Conservation (phyloP, 2,888 invertebrate species). For the Drosophila anomalata region DNA sequence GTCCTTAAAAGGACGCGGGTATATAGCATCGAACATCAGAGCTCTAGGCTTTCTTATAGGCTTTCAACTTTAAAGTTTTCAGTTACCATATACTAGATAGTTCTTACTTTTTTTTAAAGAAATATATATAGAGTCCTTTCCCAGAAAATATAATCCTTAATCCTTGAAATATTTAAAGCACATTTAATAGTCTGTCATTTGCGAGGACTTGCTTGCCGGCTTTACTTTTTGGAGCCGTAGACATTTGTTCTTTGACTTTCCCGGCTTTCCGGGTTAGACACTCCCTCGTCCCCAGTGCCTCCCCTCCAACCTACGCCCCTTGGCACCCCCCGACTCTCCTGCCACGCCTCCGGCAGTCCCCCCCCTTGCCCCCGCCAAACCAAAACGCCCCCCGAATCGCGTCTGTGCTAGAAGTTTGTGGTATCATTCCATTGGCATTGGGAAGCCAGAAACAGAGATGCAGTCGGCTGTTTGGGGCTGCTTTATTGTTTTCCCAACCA, state of each 20-base stretch:
- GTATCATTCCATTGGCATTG: conserved; percentile 46
- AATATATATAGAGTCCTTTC: background rate
- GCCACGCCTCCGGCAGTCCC: background rate
- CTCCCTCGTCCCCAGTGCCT: background rate
- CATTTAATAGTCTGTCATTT: background rate
- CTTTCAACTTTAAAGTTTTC: no score
- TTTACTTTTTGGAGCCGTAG: conserved; percentile 48
- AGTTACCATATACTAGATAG: no score
- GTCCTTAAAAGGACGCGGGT: background rate
- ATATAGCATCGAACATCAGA: no score
- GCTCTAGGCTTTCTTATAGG: no score
- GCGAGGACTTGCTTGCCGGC: background rate
- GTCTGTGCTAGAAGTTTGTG: conserved; percentile 39
- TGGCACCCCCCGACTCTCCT: background rate
- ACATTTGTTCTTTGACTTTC: conserved; percentile 80
- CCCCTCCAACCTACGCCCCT: background rate
- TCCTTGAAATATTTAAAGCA: background rate
- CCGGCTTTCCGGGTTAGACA: conserved; percentile 64
- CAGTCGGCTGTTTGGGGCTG: conserved; percentile 32
- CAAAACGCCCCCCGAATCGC: conserved; percentile 15
- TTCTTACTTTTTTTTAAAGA: no score
- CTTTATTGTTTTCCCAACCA: conserved; percentile 49
- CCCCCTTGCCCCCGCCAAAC: background rate
- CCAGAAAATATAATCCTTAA: background rate
- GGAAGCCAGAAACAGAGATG: conserved; percentile 13